These are phyloP conservation scores for Microtus ochrogaster DNA, from an alignment of 2,113 vertebrate species.

Conservation along the genomic window DNA sequence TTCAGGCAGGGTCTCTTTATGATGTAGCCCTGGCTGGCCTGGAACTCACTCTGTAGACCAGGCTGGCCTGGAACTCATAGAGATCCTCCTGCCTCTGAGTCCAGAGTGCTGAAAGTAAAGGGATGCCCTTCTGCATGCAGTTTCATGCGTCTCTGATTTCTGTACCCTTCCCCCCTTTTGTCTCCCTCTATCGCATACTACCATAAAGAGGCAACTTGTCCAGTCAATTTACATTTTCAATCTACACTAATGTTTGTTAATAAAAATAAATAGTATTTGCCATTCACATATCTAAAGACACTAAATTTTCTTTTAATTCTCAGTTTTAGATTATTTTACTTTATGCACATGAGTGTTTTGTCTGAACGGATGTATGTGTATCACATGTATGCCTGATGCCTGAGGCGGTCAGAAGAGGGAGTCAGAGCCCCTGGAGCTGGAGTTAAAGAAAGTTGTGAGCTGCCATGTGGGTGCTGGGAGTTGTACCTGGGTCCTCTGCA, in stretches of 20 bases:
- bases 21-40: not conserved
- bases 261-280: not conserved
- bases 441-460: not conserved
- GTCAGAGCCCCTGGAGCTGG: not conserved
- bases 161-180: not conserved
- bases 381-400: not conserved
- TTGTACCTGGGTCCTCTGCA: not conserved
- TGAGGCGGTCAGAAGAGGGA: not conserved
- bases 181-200: not conserved
- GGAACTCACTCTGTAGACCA: not conserved
- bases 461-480: not conserved
- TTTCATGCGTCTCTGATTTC: not conserved
- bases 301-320: not conserved
- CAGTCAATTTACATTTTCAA: not conserved
- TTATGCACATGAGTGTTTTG: not conserved
- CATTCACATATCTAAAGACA: not conserved
- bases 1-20: not conserved
- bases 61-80: not conserved
- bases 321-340: not conserved
- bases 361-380: not conserved
- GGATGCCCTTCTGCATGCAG: fast-evolving
- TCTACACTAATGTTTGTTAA: not conserved
- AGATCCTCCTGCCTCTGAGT: not conserved
- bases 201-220: not conserved
- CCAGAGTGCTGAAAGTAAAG: not conserved